Conservation (phyloP, 2,888 invertebrate species). For the Frankliniella fusca region DNA sequence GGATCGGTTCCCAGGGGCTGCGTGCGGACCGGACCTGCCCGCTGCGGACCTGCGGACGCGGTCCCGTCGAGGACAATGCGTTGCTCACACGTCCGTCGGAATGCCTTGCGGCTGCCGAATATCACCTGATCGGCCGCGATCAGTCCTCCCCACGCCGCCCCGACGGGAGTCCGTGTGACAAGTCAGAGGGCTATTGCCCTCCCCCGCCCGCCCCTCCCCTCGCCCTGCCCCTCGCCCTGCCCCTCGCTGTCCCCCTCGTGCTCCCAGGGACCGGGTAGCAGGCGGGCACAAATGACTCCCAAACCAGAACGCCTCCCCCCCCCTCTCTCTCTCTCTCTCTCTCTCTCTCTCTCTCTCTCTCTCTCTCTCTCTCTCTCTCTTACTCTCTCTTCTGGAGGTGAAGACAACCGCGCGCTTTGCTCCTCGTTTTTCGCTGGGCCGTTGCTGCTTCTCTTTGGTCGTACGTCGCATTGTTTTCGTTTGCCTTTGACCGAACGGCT, state of each 20-base stretch:
- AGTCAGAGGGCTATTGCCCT: background rate
- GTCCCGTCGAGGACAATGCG: constrained; percentile 2
- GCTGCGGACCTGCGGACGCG: background rate
- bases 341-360: too few relatives aligned
- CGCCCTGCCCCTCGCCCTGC: constrained; percentile 27
- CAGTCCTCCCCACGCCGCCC: too few relatives aligned
- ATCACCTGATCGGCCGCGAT: too few relatives aligned
- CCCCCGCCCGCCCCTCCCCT: constrained; percentile 24
- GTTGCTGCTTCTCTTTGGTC: background rate
- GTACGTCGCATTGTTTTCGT: constrained; percentile 6
- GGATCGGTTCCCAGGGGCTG: background rate
- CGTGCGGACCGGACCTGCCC: background rate
- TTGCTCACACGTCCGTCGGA: constrained; percentile 3
- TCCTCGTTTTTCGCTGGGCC: too few relatives aligned
- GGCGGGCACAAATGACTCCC: constrained; percentile 9
- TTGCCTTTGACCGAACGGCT: constrained; percentile 17
- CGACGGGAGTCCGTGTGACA: background rate
- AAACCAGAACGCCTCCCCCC: background rate
- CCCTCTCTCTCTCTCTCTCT: too few relatives aligned
- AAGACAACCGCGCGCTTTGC: too few relatives aligned
- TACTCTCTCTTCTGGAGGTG: too few relatives aligned
- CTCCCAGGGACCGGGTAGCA: constrained; percentile 31
- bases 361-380: too few relatives aligned
- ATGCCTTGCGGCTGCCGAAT: background rate
- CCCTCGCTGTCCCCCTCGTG: constrained; percentile 28